Conservation (phyloP, 1,140 invertebrate genomes). For the Brachionus sp. region DNA sequence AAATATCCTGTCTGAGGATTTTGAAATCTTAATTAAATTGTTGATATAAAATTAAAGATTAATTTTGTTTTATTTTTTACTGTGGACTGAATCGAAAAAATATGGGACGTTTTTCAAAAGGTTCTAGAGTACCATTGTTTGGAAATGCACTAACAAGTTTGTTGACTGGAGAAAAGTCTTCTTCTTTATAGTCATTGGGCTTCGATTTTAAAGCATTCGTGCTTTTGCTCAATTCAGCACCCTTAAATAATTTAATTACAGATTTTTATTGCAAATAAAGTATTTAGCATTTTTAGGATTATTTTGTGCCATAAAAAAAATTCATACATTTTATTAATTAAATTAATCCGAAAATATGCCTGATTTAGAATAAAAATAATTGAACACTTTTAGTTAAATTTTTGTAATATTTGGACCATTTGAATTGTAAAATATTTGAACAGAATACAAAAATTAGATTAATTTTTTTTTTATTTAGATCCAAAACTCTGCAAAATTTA, state of each 20-base stretch:
- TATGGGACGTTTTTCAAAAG: constrained; percentile 58
- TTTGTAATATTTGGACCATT: too few relatives aligned
- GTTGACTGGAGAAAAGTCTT: constrained; percentile 50
- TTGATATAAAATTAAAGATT: not conserved
- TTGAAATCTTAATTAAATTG: constrained; percentile 54
- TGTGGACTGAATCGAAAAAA: constrained; percentile 59
- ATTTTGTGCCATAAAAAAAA: too few relatives aligned
- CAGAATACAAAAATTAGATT: too few relatives aligned
- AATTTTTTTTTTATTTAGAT: too few relatives aligned
- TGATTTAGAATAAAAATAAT: too few relatives aligned
- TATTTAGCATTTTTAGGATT: too few relatives aligned
- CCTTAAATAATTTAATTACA: constrained; percentile 49
- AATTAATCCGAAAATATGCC: too few relatives aligned
- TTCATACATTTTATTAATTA: too few relatives aligned
- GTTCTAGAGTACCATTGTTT: constrained; percentile 56
- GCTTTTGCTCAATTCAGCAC: constrained; percentile 54
- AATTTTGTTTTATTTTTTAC: constrained; percentile 47
- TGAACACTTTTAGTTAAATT: too few relatives aligned
- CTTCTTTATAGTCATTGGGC: constrained; percentile 27
- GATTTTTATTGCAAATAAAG: too few relatives aligned
- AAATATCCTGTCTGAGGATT: constrained; percentile 55
- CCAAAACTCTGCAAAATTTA: too few relatives aligned
- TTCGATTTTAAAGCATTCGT: constrained; percentile 48
- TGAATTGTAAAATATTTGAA: too few relatives aligned
- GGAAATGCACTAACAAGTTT: constrained; percentile 58